A percentile compares a stretch with the other conserved stretches of the same genome.
Evolutionary conservation across 2,888 invertebrate species (phyloP).

Genomic region (Phortica magna): DNA sequence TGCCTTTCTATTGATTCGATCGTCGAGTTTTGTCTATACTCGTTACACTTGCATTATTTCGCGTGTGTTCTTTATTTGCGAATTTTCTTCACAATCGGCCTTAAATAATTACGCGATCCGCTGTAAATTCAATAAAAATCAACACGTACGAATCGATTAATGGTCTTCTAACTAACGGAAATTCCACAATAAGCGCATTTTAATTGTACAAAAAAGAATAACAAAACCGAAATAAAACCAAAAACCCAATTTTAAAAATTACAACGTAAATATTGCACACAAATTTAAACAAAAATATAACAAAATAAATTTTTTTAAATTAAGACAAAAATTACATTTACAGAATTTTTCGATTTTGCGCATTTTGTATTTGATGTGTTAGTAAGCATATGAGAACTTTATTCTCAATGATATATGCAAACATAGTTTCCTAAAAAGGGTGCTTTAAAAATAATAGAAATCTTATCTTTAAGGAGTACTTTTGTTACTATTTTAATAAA

Average conservation of each 20-base stretch:
- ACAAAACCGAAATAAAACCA: background rate
- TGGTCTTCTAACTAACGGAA: background rate
- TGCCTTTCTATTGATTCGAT: background rate
- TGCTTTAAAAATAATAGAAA: too few species aligned
- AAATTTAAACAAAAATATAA: conserved; percentile 10
- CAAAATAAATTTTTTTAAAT: conserved; percentile 35
- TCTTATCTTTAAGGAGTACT: too few species aligned
- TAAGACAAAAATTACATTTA: conserved; percentile 27
- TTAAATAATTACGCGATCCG: background rate
- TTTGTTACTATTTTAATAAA: background rate
- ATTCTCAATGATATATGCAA: background rate
- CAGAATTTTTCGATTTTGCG: conserved; percentile 41
- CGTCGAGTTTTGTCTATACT: background rate
- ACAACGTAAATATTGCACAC: conserved; percentile 49
- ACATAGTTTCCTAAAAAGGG: background rate
- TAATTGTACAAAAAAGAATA: background rate
- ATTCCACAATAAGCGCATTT: background rate
- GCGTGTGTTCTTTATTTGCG: conserved; percentile 34
- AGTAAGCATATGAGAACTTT: background rate
- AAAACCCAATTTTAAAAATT: background rate
- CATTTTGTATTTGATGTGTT: background rate
- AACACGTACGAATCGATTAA: background rate
- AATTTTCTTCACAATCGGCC: background rate
- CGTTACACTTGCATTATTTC: background rate
- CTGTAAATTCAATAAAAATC: background rate